Percentiles rank a stretch among this genome's conserved stretches.
Conservation (phyloP, 2,113 vertebrate species). For the Ageneiosus marmoratus region DNA sequence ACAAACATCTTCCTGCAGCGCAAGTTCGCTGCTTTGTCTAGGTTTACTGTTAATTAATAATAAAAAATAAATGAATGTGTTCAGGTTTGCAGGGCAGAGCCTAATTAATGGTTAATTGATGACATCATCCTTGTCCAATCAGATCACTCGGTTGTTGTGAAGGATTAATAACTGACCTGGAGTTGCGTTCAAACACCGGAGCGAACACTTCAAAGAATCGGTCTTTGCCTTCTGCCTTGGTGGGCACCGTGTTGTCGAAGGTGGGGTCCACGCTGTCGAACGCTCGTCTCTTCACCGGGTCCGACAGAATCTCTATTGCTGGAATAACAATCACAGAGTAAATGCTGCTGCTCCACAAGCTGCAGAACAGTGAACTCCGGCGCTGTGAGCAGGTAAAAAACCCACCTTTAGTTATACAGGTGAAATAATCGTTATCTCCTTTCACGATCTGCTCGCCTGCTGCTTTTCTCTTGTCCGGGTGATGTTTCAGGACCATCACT, state of each 20-base stretch:
- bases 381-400: conserved; percentile 2
- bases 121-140: too few species aligned
- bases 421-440: conserved; percentile 98
- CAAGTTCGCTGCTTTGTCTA: too few species aligned
- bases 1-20: too few species aligned
- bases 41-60: too few species aligned
- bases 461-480: conserved; percentile 97
- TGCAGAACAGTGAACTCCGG: background rate
- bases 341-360: background rate
- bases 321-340: conserved; percentile 41
- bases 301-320: conserved; percentile 94
- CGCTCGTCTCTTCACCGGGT: conserved; percentile 92
- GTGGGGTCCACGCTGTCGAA: conserved; percentile 98
- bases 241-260: conserved; percentile 91
- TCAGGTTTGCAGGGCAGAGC: too few species aligned
- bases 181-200: conserved; percentile 91
- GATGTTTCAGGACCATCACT: conserved; percentile 96
- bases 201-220: conserved; percentile 90
- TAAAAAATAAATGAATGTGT: too few species aligned
- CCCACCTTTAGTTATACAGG: conserved; percentile 97
- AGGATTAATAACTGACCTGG: conserved; percentile 73
- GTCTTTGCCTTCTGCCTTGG: conserved; percentile 92
- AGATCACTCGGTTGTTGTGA: too few species aligned
- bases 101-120: too few species aligned
- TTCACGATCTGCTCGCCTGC: conserved; percentile 94